phyloP scores from a whole-genome alignment of 2,113 vertebrate genomes.

The Smithornis capensis region DNA sequence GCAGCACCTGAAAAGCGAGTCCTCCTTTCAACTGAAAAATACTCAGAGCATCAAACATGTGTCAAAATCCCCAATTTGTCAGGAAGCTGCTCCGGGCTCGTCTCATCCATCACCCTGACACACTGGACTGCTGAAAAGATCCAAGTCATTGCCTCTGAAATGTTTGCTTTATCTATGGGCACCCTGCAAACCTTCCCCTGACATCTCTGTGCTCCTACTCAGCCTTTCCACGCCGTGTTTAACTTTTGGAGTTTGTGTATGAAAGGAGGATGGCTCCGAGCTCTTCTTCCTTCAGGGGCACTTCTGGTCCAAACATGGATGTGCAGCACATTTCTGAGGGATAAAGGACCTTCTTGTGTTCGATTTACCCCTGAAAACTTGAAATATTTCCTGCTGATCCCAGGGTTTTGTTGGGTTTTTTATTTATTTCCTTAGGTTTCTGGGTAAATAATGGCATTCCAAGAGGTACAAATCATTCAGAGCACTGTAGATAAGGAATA shows the following conservation, averaged over 20 bases:
- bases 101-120: slow-evolving; percentile 47
- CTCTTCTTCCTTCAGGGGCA: neutral
- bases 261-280: neutral
- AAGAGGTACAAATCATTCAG: neutral
- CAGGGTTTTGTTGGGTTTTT: neutral
- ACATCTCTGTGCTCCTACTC: neutral
- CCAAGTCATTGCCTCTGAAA: slow-evolving; percentile 43
- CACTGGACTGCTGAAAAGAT: slow-evolving; percentile 47
- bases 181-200: neutral
- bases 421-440: neutral
- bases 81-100: neutral
- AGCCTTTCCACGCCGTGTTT: neutral
- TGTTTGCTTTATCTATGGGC: slow-evolving; percentile 39
- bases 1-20: slow-evolving; percentile 35
- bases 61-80: slow-evolving; percentile 44
- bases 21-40: slow-evolving; percentile 8
- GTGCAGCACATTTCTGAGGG: neutral
- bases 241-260: neutral
- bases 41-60: slow-evolving; percentile 3
- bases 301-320: neutral
- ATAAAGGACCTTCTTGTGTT: neutral
- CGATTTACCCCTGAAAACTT: neutral
- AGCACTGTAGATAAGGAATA: neutral
- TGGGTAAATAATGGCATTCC: neutral
- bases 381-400: neutral